Evolutionary conservation across 2,797 vertebrate species (phyloP).

Genomic region (Lutjanus campechanus): DNA sequence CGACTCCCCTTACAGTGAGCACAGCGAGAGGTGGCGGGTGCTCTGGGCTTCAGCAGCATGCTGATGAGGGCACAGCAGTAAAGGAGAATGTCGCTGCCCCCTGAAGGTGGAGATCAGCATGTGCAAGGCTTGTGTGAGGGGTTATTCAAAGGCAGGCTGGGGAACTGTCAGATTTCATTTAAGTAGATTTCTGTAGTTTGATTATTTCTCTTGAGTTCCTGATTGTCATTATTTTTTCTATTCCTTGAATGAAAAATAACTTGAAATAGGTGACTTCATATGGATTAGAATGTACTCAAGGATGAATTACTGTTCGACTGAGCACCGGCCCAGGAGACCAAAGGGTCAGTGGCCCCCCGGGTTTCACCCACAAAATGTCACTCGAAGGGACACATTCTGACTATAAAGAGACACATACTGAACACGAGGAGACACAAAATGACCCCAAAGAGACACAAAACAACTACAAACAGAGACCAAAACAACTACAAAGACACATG

Average conservation of each 20-base stretch:
- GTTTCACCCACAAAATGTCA: too few relatives aligned
- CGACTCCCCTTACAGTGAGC: conserved; percentile 74
- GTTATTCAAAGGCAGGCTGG: neutral
- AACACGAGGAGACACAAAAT: too few relatives aligned
- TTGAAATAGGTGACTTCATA: neutral
- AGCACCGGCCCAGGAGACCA: too few relatives aligned
- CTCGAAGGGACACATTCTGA: too few relatives aligned
- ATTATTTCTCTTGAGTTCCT: neutral
- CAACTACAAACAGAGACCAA: too few relatives aligned
- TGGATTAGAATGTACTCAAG: neutral
- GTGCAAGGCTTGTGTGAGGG: conserved; percentile 39
- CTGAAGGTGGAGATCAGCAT: conserved; percentile 65
- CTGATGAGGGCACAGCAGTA: conserved; percentile 58
- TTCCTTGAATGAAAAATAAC: neutral
- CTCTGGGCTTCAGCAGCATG: conserved; percentile 68
- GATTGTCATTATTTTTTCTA: too few relatives aligned
- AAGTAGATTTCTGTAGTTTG: neutral
- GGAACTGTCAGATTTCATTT: conserved; percentile 16
- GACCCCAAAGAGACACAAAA: too few relatives aligned
- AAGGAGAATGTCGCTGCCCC: conserved; percentile 80
- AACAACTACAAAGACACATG: too few relatives aligned
- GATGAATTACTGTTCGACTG: too few relatives aligned
- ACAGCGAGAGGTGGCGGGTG: conserved; percentile 51
- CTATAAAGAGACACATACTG: too few relatives aligned
- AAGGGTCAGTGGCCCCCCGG: too few relatives aligned